Base-by-base conservation (phyloP, 2,113 vertebrate genomes). In the Caracal caracal region DNA sequence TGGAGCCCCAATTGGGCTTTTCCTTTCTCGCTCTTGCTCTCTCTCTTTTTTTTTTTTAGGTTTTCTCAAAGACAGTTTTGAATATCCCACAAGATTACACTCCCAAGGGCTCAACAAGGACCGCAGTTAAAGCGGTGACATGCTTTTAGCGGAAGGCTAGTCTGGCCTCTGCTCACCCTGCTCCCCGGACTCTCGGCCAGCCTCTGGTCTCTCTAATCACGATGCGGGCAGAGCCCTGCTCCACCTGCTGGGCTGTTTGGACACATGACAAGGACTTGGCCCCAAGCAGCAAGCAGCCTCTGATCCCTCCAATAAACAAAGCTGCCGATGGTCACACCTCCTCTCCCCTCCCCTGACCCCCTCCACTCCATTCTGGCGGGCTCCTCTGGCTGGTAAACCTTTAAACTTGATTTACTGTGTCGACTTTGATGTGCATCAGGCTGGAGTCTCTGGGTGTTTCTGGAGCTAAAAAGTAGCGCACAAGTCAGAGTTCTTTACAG, bases 401-500 rank as follows among this genome's bases (percentile, higher is more conserved):
- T 49, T 53, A 28, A 28, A 33, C 37, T 83, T 61, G 24, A 19
- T 51, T 82, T 49, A 37, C 10, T 65, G 40, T 20, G 33, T 28
- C 37, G 43, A n/a, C 81, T 68, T 68, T 51, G 37, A 33, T 26
- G 11, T 56, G 49, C 40, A 12, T 43, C 28, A 12, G 1, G 2
- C 66, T 75, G 79, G 79, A 56, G 56, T 12, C 66, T 85, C 22
- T 13, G 26, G 71, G 49, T 43, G 26, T 79, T 85, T 68, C 79
- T 91, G 35, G 66, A 95, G 59, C 51, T 35, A 43, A 63, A 92
- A 88, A 56, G 33, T 6, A 12, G 40, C 17, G 2, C 43, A 83
- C 30, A 28, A 81, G 24, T 92, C 59, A 33, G 5, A 85, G 53
- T 37, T 17, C 94, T 47, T 97, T 90, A 79, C 71, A 88, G 92